Evolutionary conservation across 2,888 invertebrate genomes (phyloP).

Genomic region (Polylopha cassiicola): DNA sequence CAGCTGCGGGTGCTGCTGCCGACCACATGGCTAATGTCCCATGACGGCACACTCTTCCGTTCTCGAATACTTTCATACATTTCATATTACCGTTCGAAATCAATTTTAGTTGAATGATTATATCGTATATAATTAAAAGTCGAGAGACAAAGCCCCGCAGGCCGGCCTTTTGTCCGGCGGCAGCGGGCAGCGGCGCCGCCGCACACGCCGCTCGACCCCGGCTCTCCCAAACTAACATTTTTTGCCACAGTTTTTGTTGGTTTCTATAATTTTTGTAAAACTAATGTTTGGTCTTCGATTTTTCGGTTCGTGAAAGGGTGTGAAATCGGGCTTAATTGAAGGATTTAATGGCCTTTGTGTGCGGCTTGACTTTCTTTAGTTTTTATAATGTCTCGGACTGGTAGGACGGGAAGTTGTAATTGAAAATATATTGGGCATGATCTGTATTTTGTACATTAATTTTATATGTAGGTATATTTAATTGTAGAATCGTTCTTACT

Average conservation of each 20-base stretch:
- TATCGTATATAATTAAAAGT: no score
- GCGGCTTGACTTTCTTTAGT: constrained; percentile 62
- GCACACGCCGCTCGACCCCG: constrained; percentile 37
- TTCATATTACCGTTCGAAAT: no score
- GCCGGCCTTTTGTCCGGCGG: constrained; percentile 19
- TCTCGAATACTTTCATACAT: no score
- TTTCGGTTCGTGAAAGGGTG: constrained; percentile 76
- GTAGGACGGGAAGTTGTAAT: constrained; percentile 29
- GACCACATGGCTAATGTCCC: not conserved
- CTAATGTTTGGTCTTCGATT: constrained; percentile 77
- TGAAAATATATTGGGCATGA: constrained; percentile 23
- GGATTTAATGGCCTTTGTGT: constrained; percentile 69
- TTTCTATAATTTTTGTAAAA: constrained; percentile 73
- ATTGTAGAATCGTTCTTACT: no score
- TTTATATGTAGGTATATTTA: no score
- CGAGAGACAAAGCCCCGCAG: constrained; percentile 9
- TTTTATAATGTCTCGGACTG: constrained; percentile 33
- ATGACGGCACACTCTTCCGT: not conserved
- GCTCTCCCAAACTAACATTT: constrained; percentile 44
- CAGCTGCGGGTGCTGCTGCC: no score
- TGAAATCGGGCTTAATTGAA: constrained; percentile 75
- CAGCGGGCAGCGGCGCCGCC: constrained; percentile 45
- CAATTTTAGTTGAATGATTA: no score
- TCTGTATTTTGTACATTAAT: no score
- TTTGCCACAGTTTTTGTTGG: constrained; percentile 65